These are phyloP conservation scores for Bombus terrestris DNA, from an alignment of 1,140 invertebrate species.

Conservation along the genomic window DNA sequence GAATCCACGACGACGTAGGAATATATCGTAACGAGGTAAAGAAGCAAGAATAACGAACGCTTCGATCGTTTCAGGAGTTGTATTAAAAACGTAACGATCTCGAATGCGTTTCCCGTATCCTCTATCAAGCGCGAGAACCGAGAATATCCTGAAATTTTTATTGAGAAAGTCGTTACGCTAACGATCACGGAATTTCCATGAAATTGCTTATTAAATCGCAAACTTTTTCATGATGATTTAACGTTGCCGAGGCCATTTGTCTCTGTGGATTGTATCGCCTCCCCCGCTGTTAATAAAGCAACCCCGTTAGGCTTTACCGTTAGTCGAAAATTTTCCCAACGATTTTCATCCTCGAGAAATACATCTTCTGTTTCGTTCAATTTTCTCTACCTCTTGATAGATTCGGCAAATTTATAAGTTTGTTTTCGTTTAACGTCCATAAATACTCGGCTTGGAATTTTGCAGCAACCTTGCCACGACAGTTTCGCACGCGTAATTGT, in stretches of 20 bases:
- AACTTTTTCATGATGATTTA: constrained; percentile 81
- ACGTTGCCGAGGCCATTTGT: constrained; percentile 77
- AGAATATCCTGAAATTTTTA: constrained; percentile 42
- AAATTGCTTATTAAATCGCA: constrained; percentile 82
- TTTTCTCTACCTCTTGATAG: background rate
- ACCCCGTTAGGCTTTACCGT: constrained; percentile 56
- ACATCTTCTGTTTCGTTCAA: background rate
- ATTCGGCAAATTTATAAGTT: background rate
- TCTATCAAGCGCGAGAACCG: constrained; percentile 15
- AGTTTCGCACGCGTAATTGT: background rate
- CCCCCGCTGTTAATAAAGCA: constrained; percentile 69
- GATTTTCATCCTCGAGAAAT: constrained; percentile 37
- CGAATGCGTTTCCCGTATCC: background rate
- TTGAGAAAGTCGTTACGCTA: constrained; percentile 54
- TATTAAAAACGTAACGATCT: background rate
- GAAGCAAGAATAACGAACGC: background rate
- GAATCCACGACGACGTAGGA: background rate
- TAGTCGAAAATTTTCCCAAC: constrained; percentile 42
- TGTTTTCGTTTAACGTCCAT: background rate
- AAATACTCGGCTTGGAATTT: background rate
- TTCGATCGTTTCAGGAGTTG: background rate
- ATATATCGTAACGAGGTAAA: constrained; percentile 23
- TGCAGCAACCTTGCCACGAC: no score
- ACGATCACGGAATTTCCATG: constrained; percentile 79
- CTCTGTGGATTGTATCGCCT: constrained; percentile 78